Evolutionary conservation across 1,140 invertebrate genomes (phyloP).

Genomic region (Andrena cerasifolii): DNA sequence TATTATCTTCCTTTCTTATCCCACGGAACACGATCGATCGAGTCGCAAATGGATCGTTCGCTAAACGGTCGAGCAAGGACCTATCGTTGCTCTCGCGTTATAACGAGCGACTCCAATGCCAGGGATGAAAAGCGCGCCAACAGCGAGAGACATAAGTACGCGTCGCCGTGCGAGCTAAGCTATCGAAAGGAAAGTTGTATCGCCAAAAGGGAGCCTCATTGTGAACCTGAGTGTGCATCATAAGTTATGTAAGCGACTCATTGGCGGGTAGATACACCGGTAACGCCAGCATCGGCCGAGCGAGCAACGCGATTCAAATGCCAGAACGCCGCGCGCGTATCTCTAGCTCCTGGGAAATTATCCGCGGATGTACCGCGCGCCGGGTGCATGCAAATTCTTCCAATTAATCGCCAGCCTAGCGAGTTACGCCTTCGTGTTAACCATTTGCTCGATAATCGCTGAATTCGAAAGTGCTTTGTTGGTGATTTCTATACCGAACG

Average conservation of each 20-base stretch:
- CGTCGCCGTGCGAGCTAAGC: slow-evolving; percentile 34
- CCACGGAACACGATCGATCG: neutral
- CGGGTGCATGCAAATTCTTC: neutral
- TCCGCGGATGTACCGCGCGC: neutral
- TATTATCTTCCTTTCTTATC: neutral
- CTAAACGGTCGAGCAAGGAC: neutral
- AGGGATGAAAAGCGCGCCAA: too few relatives aligned
- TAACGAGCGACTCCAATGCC: too few relatives aligned
- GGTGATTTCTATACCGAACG: too few relatives aligned
- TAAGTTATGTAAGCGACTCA: slow-evolving; percentile 57
- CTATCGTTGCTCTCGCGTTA: too few relatives aligned
- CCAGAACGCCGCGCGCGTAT: slow-evolving; percentile 51
- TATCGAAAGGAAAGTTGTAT: slow-evolving; percentile 66
- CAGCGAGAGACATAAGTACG: too few relatives aligned
- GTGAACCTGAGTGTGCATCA: slow-evolving; percentile 61
- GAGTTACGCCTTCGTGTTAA: neutral
- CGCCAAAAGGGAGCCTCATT: slow-evolving; percentile 65
- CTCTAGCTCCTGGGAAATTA: slow-evolving; percentile 47
- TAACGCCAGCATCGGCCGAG: slow-evolving; percentile 35
- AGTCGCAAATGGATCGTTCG: neutral
- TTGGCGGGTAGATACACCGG: slow-evolving; percentile 42
- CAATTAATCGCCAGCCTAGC: neutral
- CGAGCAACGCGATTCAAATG: slow-evolving; percentile 53
- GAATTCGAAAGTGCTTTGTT: too few relatives aligned
- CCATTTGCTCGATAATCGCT: too few relatives aligned